Evolutionary conservation across 2,888 invertebrate species (phyloP).

Genomic region (Dryomyza anilis): DNA sequence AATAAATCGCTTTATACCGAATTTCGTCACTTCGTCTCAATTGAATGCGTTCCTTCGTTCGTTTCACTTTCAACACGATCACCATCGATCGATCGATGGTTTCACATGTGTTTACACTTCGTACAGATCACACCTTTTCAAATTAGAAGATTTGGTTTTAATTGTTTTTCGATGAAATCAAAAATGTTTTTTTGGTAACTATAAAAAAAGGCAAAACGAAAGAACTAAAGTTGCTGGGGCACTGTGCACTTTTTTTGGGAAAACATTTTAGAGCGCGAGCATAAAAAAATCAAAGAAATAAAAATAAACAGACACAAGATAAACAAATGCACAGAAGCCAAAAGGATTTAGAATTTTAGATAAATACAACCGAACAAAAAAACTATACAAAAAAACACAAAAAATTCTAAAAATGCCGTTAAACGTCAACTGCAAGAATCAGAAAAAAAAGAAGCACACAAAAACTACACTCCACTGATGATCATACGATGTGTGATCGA

Average conservation of each 20-base stretch:
- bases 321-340: constrained; percentile 27
- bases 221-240: constrained; percentile 7
- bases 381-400: constrained; percentile 7
- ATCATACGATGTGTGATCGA: constrained; percentile 20
- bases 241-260: not conserved
- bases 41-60: too few relatives aligned
- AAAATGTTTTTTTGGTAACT: too few relatives aligned
- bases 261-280: constrained; percentile 26
- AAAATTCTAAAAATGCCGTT: constrained; percentile 11
- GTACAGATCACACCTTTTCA: constrained; percentile 33
- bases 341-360: constrained; percentile 27
- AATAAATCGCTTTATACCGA: too few relatives aligned
- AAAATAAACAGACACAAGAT: constrained; percentile 26
- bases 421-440: constrained; percentile 11
- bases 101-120: constrained; percentile 32
- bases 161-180: constrained; percentile 35
- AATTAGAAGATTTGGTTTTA: constrained; percentile 25
- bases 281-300: constrained; percentile 31
- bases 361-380: constrained; percentile 20
- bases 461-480: not conserved
- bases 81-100: too few relatives aligned
- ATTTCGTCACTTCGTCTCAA: too few relatives aligned
- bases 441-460: not conserved
- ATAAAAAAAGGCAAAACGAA: not conserved
- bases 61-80: too few relatives aligned